Evolutionary conservation across 1,140 invertebrate genomes (phyloP).

Genomic region (Sarcophaga peregrina): DNA sequence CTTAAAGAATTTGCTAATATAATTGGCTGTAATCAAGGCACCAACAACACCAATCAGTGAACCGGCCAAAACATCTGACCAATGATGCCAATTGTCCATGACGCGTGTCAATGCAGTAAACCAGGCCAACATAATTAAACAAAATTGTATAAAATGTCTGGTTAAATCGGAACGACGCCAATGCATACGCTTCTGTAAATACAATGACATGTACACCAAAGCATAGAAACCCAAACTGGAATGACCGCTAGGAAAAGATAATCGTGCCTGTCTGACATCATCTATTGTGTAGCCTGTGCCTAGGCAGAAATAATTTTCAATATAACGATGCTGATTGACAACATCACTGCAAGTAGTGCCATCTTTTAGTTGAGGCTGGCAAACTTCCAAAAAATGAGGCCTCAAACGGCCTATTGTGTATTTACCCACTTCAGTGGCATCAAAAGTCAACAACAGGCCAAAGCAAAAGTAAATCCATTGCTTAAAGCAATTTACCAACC

Average conservation of each 20-base stretch:
- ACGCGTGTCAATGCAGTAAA: conserved; percentile 59
- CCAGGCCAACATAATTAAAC: conserved; percentile 70
- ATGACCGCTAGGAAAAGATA: conserved; percentile 86
- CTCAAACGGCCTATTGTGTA: conserved; percentile 91
- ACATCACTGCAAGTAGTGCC: conserved; percentile 69
- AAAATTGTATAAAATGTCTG: conserved; percentile 80
- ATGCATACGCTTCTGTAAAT: conserved; percentile 81
- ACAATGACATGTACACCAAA: conserved; percentile 84
- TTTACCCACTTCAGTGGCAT: conserved; percentile 90
- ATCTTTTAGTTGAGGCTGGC: conserved; percentile 71
- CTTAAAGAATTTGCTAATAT: conserved; percentile 54
- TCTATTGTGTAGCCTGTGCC: conserved; percentile 68
- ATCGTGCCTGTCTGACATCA: conserved; percentile 76
- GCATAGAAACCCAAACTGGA: conserved; percentile 82
- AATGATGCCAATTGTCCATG: conserved; percentile 64
- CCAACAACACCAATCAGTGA: conserved; percentile 54
- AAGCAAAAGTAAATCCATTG: conserved; percentile 83
- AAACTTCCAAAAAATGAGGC: conserved; percentile 89
- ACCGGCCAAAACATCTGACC: conserved; percentile 59
- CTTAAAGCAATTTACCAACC: conserved; percentile 76
- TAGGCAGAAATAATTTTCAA: conserved; percentile 75
- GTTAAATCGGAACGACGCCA: conserved; percentile 79
- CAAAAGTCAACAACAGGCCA: conserved; percentile 81
- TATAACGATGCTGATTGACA: conserved; percentile 73
- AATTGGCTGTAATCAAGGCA: conserved; percentile 56